Evolutionary conservation across 2,113 vertebrate species (phyloP).

Genomic region (Pimephales promelas): DNA sequence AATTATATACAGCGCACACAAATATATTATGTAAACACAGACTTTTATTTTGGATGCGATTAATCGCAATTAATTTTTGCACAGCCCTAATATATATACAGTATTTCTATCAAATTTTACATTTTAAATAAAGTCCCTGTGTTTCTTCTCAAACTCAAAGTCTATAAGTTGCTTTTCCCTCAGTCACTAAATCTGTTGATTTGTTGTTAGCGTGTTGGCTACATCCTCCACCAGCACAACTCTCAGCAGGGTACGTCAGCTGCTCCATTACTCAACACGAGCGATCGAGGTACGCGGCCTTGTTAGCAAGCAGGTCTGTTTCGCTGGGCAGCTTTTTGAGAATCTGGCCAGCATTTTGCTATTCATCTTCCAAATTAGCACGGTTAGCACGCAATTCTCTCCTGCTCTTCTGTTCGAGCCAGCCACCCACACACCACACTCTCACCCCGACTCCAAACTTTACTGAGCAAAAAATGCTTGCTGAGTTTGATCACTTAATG

Average conservation of each 20-base stretch:
- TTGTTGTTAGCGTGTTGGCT: slow-evolving; percentile 34
- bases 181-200: slow-evolving; percentile 17
- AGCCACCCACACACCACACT: slow-evolving; percentile 29
- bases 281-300: slow-evolving; percentile 13
- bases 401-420: slow-evolving; percentile 32
- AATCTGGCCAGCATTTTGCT: slow-evolving; percentile 29
- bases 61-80: too few relatives aligned
- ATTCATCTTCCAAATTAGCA: slow-evolving; percentile 37
- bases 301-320: slow-evolving; percentile 40
- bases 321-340: slow-evolving; percentile 25
- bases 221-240: slow-evolving; percentile 34
- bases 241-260: slow-evolving; percentile 44
- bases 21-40: too few relatives aligned
- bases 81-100: too few relatives aligned
- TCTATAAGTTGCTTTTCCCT: not conserved
- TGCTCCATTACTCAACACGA: slow-evolving; percentile 44
- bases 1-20: too few relatives aligned
- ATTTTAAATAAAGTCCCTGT: not conserved
- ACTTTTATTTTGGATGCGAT: too few relatives aligned
- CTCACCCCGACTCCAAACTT: slow-evolving; percentile 9
- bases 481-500: slow-evolving; percentile 13
- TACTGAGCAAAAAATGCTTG: not conserved
- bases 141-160: slow-evolving; percentile 4
- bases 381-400: slow-evolving; percentile 31
- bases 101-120: not conserved